Evolutionary conservation across 2,888 invertebrate genomes (phyloP).

Genomic region (Mongoloraphidia duomilia): DNA sequence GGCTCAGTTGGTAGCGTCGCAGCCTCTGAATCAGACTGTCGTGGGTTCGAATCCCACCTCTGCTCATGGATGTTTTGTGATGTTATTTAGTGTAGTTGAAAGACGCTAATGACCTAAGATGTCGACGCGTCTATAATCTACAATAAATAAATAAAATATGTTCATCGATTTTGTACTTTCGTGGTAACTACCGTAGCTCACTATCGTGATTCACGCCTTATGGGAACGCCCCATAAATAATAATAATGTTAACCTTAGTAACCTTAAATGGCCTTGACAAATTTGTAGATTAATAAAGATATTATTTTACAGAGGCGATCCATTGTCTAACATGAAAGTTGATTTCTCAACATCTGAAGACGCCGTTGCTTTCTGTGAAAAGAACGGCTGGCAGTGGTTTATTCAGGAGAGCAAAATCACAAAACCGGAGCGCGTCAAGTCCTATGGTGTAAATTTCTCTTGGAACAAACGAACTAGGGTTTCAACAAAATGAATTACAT

Average conservation of each 20-base stretch:
- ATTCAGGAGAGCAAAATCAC: slow-evolving; percentile 61
- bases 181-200: too few relatives aligned
- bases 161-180: too few relatives aligned
- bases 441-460: slow-evolving; percentile 86
- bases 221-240: too few relatives aligned
- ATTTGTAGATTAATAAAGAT: neutral
- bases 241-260: neutral
- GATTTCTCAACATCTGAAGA: slow-evolving; percentile 68
- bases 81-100: too few relatives aligned
- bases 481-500: slow-evolving; percentile 68
- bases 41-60: too few relatives aligned
- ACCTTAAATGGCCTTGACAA: neutral
- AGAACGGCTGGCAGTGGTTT: slow-evolving; percentile 87
- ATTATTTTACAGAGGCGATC: slow-evolving; percentile 63
- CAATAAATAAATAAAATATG: too few relatives aligned
- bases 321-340: slow-evolving; percentile 80
- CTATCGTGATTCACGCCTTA: too few relatives aligned
- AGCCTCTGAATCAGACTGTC: too few relatives aligned
- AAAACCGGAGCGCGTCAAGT: slow-evolving; percentile 65
- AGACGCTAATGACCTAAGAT: too few relatives aligned
- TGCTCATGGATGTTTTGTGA: too few relatives aligned
- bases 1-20: too few relatives aligned
- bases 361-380: slow-evolving; percentile 83
- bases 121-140: too few relatives aligned
- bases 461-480: slow-evolving; percentile 94